Base-by-base conservation (phyloP, 2,888 invertebrate genomes). In the Emesis russula region DNA sequence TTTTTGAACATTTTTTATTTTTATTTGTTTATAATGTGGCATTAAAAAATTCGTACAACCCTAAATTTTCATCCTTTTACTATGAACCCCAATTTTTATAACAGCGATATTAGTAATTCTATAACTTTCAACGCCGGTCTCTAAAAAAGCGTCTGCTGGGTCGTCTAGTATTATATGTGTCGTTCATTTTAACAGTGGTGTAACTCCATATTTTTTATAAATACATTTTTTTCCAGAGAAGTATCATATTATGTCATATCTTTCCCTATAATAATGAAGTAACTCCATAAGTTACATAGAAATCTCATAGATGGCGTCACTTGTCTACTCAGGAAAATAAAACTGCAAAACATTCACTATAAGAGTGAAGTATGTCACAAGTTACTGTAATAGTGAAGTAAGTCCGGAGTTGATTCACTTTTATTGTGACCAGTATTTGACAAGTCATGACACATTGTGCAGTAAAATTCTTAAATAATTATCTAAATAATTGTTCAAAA, bases 321-420 rank as follows among this genome's bases (percentile, higher is more conserved):
- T 18, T 58, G 58, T 58, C 18, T 58, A 58, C 18, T 18, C n/a
- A n/a, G 58, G n/a, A n/a, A 15, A 58, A 4, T 18, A 58, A 58
- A 58, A 58, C n/a, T n/a, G n/a, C 7, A 7, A 58, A 18, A 58
- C 5, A 58, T 58, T 58, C 58, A 58, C 18, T 58, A 18, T 58
- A 58, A 58, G n/a, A 58, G 58, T 58, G 58, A 58, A 58, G 58
- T 18, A 58, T 18, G 58, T 58, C 58, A 58, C 58, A 58, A 58
- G 58, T 58, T 7, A 6, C 5, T 58, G 15, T 58, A 58, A 58
- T 58, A 58, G 18, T 58, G 18, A 11, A 18, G 18, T 58, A 58
- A 58, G 58, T 18, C 58, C 58, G n/a, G 58, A 58, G 58, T 58
- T 58, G 58, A 58, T 58, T 58, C 18, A 58, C 58, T 58, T 58